phyloP scores from a whole-genome alignment of 2,888 invertebrate genomes.

The Calameuta pallipes region DNA sequence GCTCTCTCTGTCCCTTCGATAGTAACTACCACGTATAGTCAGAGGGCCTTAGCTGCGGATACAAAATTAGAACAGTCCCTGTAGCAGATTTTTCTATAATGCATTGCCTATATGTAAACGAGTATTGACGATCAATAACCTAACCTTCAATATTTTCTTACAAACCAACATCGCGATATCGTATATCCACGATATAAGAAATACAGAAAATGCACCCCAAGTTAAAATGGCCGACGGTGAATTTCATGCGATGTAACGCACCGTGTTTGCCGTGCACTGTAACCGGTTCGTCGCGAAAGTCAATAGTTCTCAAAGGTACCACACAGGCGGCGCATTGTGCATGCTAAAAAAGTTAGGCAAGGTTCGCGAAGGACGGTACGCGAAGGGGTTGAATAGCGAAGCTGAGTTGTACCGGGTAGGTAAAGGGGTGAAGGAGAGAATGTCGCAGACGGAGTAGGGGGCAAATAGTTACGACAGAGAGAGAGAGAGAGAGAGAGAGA shows the following conservation, averaged over 20 bases:
- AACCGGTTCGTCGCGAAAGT: not conserved
- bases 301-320: not conserved
- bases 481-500: not conserved
- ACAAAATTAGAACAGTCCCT: not conserved
- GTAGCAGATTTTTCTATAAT: not conserved
- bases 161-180: too few species aligned
- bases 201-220: slow-evolving; percentile 39
- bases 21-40: not conserved
- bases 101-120: not conserved
- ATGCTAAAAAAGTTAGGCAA: not conserved
- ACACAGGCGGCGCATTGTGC: not conserved
- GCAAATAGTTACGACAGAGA: not conserved
- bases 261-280: not conserved
- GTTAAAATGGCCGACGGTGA: slow-evolving; percentile 38
- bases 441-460: not conserved
- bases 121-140: not conserved
- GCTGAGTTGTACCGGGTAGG: not conserved
- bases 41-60: not conserved
- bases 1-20: not conserved
- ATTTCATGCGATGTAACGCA: not conserved
- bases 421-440: not conserved
- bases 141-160: not conserved
- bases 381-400: not conserved
- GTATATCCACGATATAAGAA: slow-evolving; percentile 41
- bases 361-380: not conserved